These are phyloP conservation scores for Dolomedes plantarius DNA, from an alignment of 2,888 invertebrate species.

Conservation along the genomic window DNA sequence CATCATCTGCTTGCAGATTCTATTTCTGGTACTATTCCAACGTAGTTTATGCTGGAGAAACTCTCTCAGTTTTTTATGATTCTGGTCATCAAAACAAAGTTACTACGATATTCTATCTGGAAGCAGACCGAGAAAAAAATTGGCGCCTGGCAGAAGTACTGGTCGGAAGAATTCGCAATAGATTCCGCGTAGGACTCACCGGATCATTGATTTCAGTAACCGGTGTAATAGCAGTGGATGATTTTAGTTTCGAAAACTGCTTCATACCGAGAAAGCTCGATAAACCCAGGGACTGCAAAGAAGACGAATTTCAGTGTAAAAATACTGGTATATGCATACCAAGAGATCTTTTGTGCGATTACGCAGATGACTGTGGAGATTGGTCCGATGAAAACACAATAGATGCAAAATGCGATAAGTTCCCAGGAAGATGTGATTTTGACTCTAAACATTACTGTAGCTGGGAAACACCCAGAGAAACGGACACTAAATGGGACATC, in stretches of 20 bases:
- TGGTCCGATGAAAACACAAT: slow-evolving; percentile 63
- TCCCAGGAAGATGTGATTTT: slow-evolving; percentile 66
- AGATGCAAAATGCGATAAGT: slow-evolving; percentile 49
- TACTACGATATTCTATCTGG: slow-evolving; percentile 33
- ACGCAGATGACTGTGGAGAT: slow-evolving; percentile 71
- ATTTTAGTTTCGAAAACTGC: slow-evolving; percentile 64
- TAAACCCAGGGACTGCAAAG: slow-evolving; percentile 16
- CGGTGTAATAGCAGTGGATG: slow-evolving; percentile 66
- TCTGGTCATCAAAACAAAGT: slow-evolving; percentile 26
- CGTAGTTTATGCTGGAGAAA: slow-evolving; percentile 5
- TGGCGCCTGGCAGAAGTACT: slow-evolving; percentile 55
- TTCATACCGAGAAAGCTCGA: slow-evolving; percentile 32
- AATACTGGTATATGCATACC: slow-evolving; percentile 63
- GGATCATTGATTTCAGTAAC: slow-evolving; percentile 21
- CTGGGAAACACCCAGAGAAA: slow-evolving; percentile 43
- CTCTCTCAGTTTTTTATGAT: slow-evolving; percentile 38
- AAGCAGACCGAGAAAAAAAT: slow-evolving; percentile 3
- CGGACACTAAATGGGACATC: slow-evolving; percentile 25
- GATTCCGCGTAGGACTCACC: slow-evolving; percentile 42
- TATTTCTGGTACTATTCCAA: slow-evolving; percentile 65
- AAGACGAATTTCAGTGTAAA: slow-evolving; percentile 46
- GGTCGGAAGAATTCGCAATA: slow-evolving; percentile 47
- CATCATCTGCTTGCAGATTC: slow-evolving; percentile 55
- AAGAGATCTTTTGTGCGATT: slow-evolving; percentile 55
- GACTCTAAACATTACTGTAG: slow-evolving; percentile 58